Base-by-base conservation (phyloP, 1,140 invertebrate species). In the Tetramorium alpestre region DNA sequence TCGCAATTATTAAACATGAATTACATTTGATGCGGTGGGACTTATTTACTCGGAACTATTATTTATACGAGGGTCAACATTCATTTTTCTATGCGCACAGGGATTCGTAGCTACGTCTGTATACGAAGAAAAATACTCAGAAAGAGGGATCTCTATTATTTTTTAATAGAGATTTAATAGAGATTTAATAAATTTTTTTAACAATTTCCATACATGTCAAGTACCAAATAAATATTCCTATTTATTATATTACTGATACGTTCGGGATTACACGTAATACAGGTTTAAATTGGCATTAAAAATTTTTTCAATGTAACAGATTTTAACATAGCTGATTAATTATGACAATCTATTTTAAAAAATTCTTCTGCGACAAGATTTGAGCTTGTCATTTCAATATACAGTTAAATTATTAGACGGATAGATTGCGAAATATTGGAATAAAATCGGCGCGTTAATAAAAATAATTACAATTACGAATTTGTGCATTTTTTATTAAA, bases 1-100 rank as follows among this genome's bases (percentile, higher is more conserved):
- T 78, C 25, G 44, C 28, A 13, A 10, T 41, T 28, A 81, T 80
- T 18, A 81, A 65, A 51, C 44, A 41, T 41, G 56, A 70, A 70
- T 81, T 41, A 54, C 38, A 41, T 33, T 18, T 25, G 22, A 18
- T 1, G 38, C 77, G 44, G 10, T 69, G n/a, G 33, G 13, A 81
- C 18, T 56, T 44, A 41, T 81, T 38, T 81, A 41, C 13, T n/a
- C n/a, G 16, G 1, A 38, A 51, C 16, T 60, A 47, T 28, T 60
- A 47, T 28, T 38, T 25, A 70, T 22, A 25, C 10, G 11, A 11
- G 16, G 44, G 3, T 11, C n/a, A 28, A 72, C 18, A n/a, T 65
- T 38, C 10, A 44, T 67, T 67, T 67, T 67, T 67, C 1, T 38
- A 67, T 67, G 22, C 4, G 13, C 38, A 5, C 16, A 8, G 38